phyloP scores from a whole-genome alignment of 1,140 invertebrate genomes.

The Panagrolaimus sp. region DNA sequence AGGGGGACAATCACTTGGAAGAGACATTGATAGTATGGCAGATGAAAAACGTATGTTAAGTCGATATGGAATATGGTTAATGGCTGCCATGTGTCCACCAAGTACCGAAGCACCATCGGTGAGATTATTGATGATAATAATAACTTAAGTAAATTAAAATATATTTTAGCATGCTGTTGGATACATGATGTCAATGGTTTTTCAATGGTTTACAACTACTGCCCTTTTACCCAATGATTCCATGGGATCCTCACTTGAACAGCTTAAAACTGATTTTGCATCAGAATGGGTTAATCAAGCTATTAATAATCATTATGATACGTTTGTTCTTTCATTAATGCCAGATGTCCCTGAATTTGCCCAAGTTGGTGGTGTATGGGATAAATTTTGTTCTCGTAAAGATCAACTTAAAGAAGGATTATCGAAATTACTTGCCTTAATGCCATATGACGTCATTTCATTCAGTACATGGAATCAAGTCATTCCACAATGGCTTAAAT shows the following conservation, averaged over 20 bases:
- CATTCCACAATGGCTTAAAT: conserved; percentile 97
- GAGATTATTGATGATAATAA: conserved; percentile 25
- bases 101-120: conserved; percentile 69
- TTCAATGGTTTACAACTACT: conserved; percentile 98
- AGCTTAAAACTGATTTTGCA: conserved; percentile 84
- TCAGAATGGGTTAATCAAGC: conserved; percentile 82
- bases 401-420: conserved; percentile 82
- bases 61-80: conserved; percentile 89
- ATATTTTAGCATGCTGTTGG: conserved; percentile 72
- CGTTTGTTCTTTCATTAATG: conserved; percentile 76
- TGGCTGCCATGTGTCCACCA: conserved; percentile 85
- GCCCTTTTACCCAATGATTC: conserved; percentile 88
- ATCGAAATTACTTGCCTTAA: conserved; percentile 77
- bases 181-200: conserved; percentile 84
- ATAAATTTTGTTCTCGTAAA: conserved; percentile 72
- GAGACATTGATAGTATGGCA: conserved; percentile 56
- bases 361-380: conserved; percentile 86
- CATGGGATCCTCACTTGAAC: conserved; percentile 74
- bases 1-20: conserved; percentile 58
- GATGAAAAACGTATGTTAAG: conserved; percentile 81
- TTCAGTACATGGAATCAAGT: conserved; percentile 90
- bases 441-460: conserved; percentile 93
- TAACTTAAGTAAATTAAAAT: too few relatives aligned
- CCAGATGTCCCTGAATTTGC: conserved; percentile 82
- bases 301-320: conserved; percentile 76